Evolutionary conservation across 1,140 invertebrate species (phyloP).

Genomic region (Capitella teleta): DNA sequence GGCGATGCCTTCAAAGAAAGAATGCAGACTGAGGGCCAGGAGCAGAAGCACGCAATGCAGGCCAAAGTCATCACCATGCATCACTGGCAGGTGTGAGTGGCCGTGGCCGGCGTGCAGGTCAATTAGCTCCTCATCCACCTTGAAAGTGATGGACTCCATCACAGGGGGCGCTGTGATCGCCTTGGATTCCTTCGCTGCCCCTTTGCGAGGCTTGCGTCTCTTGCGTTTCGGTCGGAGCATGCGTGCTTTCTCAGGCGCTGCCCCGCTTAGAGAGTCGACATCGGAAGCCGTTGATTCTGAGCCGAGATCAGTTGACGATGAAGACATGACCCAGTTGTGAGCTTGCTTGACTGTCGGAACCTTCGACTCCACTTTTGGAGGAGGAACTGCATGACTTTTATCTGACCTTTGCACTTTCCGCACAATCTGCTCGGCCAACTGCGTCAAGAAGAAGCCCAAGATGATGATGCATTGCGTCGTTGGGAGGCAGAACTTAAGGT

Average conservation of each 20-base stretch:
- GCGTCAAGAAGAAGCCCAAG: conserved; percentile 27
- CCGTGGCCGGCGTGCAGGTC: conserved; percentile 13
- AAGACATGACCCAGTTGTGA: neutral
- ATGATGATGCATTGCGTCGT: conserved; percentile 25
- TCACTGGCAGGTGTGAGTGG: conserved; percentile 17
- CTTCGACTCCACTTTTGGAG: neutral
- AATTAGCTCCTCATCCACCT: no score
- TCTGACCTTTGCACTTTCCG: conserved; percentile 1
- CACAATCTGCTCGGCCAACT: conserved; percentile 21
- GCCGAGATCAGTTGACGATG: neutral
- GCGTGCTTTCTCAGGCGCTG: no score
- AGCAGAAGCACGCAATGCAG: conserved; percentile 32
- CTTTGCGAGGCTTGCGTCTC: no score
- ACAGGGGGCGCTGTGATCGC: neutral
- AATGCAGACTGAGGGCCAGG: conserved; percentile 39
- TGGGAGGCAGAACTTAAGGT: conserved; percentile 12
- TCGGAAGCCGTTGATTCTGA: neutral
- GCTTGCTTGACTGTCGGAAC: neutral
- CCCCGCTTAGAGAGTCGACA: no score
- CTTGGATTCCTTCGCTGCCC: neutral
- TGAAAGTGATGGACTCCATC: no score
- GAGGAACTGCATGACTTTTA: no score
- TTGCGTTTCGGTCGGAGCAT: no score
- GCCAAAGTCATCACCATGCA: conserved; percentile 18
- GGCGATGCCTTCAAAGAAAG: conserved; percentile 43